Evolutionary conservation across 2,888 invertebrate species (phyloP).

Genomic region (Junonia oenone): DNA sequence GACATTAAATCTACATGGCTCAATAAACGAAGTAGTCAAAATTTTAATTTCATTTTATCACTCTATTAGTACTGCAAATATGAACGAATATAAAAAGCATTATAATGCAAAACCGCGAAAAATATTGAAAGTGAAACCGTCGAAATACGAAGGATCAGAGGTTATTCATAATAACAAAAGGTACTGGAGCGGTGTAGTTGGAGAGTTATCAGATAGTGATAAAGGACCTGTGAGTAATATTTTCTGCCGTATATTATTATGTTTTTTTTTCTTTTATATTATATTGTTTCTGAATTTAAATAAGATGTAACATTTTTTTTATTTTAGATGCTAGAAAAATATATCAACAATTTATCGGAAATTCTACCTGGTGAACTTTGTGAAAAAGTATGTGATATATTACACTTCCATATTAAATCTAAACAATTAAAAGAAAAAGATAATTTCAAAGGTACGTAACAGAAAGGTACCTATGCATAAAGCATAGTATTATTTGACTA

Average conservation of each 20-base stretch:
- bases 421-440: slow-evolving; percentile 25
- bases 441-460: slow-evolving; percentile 38
- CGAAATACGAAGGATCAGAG: slow-evolving; percentile 47
- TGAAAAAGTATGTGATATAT: slow-evolving; percentile 54
- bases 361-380: slow-evolving; percentile 58
- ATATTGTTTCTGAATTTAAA: too few relatives aligned
- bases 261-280: too few relatives aligned
- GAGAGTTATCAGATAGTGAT: slow-evolving; percentile 38
- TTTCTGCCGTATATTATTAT: too few relatives aligned
- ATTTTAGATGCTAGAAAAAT: slow-evolving; percentile 43
- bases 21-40: slow-evolving; percentile 25
- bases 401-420: slow-evolving; percentile 44
- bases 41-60: slow-evolving; percentile 8
- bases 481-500: too few relatives aligned
- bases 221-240: slow-evolving; percentile 41
- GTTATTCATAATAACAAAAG: slow-evolving; percentile 51
- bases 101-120: slow-evolving; percentile 42
- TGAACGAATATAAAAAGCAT: slow-evolving; percentile 10
- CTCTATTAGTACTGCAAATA: not conserved
- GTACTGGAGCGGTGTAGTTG: slow-evolving; percentile 58
- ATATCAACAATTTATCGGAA: slow-evolving; percentile 49
- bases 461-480: too few relatives aligned
- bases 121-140: slow-evolving; percentile 48
- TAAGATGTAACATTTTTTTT: too few relatives aligned
- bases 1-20: slow-evolving; percentile 30